phyloP scores from a whole-genome alignment of 1,140 invertebrate genomes.

The Drosophila funebris region DNA sequence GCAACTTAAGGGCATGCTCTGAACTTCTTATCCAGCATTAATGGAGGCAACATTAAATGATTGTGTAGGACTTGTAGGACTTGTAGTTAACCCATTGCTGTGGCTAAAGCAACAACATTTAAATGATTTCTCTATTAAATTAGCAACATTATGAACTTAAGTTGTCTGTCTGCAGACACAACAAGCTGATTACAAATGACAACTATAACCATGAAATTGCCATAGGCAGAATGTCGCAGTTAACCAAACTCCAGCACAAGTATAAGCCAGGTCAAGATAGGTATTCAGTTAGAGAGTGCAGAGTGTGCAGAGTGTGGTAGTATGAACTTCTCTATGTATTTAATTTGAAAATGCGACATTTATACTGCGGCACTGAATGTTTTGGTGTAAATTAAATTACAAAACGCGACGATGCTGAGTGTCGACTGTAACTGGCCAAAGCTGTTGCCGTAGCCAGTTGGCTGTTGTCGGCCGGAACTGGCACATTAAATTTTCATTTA shows the following conservation, averaged over 20 bases:
- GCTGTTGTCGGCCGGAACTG: slow-evolving; percentile 20
- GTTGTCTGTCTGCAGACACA: background rate
- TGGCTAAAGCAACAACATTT: slow-evolving; percentile 29
- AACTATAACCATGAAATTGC: slow-evolving; percentile 5
- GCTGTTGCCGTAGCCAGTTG: background rate
- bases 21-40: slow-evolving; percentile 12
- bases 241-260: background rate
- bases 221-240: slow-evolving; percentile 17
- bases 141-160: slow-evolving; percentile 36
- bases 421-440: slow-evolving; percentile 1
- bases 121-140: too few relatives aligned
- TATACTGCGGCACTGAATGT: slow-evolving; percentile 38
- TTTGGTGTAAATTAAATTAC: slow-evolving; percentile 53
- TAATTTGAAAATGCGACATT: slow-evolving; percentile 53
- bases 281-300: slow-evolving; percentile 7
- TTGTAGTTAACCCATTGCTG: slow-evolving; percentile 5
- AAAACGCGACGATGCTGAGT: slow-evolving; percentile 32
- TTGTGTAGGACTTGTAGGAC: background rate
- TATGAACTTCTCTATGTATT: slow-evolving; percentile 42
- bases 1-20: background rate
- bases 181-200: slow-evolving; percentile 21
- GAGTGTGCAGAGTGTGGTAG: background rate
- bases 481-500: slow-evolving; percentile 54
- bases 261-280: slow-evolving; percentile 23
- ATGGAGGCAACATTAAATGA: background rate